These are phyloP conservation scores for Meloidogyne hapla DNA, from an alignment of 1,140 invertebrate species.

Conservation along the genomic window DNA sequence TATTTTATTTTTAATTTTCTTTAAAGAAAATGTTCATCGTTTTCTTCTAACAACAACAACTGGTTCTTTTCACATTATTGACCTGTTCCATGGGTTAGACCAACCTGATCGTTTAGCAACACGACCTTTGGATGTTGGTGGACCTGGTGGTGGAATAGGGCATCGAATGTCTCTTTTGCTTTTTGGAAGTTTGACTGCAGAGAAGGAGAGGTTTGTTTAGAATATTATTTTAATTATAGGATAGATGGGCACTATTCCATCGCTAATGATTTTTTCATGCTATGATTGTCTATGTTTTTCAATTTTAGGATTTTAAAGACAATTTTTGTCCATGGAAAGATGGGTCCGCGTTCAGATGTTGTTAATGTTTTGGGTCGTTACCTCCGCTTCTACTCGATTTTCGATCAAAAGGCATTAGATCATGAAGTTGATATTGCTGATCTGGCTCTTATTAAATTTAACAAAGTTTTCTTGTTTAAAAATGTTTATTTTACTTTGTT, in stretches of 20 bases:
- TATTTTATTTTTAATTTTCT: background rate
- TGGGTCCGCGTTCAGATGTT: conserved; percentile 4
- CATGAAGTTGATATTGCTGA: conserved; percentile 25
- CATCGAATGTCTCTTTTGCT: conserved; percentile 33
- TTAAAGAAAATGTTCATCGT: conserved; percentile 39
- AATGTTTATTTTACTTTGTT: background rate
- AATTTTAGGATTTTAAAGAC: conserved; percentile 26
- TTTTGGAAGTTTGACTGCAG: conserved; percentile 23
- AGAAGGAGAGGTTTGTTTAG: conserved; percentile 22
- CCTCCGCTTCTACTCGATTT: conserved; percentile 21
- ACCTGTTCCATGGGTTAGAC: conserved; percentile 31
- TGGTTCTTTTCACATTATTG: conserved; percentile 37
- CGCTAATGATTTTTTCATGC: too few species aligned
- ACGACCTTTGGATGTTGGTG: conserved; percentile 30
- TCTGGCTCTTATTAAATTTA: conserved; percentile 14
- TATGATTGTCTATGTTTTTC: background rate
- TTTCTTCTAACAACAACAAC: conserved; percentile 43
- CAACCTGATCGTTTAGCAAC: conserved; percentile 33
- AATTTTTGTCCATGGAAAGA: conserved; percentile 15
- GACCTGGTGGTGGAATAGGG: conserved; percentile 27
- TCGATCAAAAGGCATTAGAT: conserved; percentile 10
- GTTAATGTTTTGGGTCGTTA: conserved; percentile 21
- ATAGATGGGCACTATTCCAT: too few species aligned
- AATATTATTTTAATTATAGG: too few species aligned
- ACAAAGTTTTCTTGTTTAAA: background rate